These are phyloP conservation scores for Thalassarche chlororhynchos DNA, from an alignment of 2,113 vertebrate genomes.

Conservation along the genomic window DNA sequence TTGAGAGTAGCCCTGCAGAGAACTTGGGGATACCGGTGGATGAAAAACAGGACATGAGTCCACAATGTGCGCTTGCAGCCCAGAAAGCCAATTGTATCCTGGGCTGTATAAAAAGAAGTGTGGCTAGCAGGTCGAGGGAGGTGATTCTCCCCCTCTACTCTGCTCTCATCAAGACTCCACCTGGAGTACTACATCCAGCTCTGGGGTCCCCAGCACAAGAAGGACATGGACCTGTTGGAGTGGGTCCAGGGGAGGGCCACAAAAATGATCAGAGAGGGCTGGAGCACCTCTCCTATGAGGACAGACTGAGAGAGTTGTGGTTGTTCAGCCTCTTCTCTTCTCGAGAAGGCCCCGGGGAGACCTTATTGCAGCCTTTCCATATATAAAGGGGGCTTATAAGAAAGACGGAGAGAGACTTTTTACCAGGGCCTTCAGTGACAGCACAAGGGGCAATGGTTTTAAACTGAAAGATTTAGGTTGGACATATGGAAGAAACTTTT, in stretches of 20 bases:
- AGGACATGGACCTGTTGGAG: not conserved
- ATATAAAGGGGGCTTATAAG: not conserved
- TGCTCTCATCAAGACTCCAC: not conserved
- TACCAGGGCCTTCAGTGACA: not conserved
- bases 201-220: not conserved
- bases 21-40: not conserved
- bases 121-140: not conserved
- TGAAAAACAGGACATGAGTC: not conserved
- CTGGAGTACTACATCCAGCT: not conserved
- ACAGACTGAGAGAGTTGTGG: not conserved
- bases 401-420: not conserved
- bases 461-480: not conserved
- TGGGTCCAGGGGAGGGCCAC: not conserved
- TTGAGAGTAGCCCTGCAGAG: not conserved
- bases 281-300: not conserved
- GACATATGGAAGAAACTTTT: not conserved
- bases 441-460: not conserved
- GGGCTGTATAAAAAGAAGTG: not conserved
- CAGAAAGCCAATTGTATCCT: not conserved
- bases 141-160: not conserved
- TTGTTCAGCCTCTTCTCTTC: not conserved
- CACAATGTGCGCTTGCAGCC: accelerated
- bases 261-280: not conserved
- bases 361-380: not conserved
- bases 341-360: not conserved